A percentile compares a stretch with the other conserved stretches of the same genome.
These are phyloP conservation scores for Sesia bembeciformis DNA, from an alignment of 2,888 invertebrate genomes.

Conservation along the genomic window DNA sequence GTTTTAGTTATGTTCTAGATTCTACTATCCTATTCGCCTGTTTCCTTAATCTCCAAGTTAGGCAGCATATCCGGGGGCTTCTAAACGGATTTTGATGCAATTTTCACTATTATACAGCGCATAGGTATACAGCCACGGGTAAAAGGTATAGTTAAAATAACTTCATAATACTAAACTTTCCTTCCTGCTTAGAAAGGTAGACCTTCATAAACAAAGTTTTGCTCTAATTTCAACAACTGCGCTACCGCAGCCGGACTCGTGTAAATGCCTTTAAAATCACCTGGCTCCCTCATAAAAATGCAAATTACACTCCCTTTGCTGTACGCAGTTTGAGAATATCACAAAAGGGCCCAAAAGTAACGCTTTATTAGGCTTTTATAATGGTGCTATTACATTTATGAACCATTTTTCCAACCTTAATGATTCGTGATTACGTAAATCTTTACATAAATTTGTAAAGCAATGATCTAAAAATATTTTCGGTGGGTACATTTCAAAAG, in stretches of 20 bases:
- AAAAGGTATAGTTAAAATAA: no score
- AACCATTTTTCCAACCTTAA: slow-evolving; percentile 21
- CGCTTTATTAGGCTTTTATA: slow-evolving; percentile 27
- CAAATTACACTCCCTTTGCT: slow-evolving; percentile 22
- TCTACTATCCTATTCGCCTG: no score
- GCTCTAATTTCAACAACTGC: slow-evolving; percentile 7
- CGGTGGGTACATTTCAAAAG: background rate
- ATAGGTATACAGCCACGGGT: no score
- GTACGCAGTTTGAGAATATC: slow-evolving; percentile 17
- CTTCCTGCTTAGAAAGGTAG: no score
- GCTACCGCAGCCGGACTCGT: slow-evolving; percentile 4
- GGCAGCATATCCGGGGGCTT: no score
- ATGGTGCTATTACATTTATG: slow-evolving; percentile 25
- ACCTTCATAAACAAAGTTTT: no score
- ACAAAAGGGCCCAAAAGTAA: slow-evolving; percentile 14
- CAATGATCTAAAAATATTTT: background rate
- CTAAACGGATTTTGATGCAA: no score
- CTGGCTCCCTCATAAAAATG: slow-evolving; percentile 34
- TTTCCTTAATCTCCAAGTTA: no score
- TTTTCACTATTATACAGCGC: no score
- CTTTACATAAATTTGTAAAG: slow-evolving; percentile 1
- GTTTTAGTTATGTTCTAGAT: no score
- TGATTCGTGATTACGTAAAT: slow-evolving; percentile 19
- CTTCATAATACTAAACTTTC: no score
- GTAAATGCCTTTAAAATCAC: slow-evolving; percentile 21